A percentile compares a stretch with the other conserved stretches of the same genome.
phyloP scores from a whole-genome alignment of 2,888 invertebrate genomes.

The Conus canariensis region DNA sequence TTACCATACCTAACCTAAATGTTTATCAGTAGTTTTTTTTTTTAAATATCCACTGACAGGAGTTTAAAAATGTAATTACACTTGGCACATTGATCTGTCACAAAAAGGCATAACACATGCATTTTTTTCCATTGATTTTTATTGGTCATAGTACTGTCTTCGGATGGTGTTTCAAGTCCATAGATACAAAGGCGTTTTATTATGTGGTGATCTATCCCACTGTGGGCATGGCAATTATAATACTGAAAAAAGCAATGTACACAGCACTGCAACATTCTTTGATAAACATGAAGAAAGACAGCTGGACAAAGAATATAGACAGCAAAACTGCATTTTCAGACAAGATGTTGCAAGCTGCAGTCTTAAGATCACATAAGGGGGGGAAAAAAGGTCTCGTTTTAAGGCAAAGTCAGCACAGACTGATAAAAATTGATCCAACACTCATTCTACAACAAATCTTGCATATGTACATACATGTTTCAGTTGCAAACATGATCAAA shows the following conservation, averaged over 20 bases:
- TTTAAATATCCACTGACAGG: too few relatives aligned
- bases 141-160: neutral
- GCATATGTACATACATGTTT: neutral
- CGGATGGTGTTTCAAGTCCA: neutral
- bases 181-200: neutral
- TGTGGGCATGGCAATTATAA: constrained; percentile 22
- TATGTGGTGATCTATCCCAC: neutral
- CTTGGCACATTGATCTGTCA: neutral
- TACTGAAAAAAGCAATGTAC: constrained; percentile 24
- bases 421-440: neutral
- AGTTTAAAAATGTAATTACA: neutral
- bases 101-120: neutral
- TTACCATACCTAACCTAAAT: too few relatives aligned
- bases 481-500: neutral
- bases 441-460: constrained; percentile 19
- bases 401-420: neutral
- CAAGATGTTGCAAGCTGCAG: neutral
- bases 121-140: neutral
- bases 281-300: neutral
- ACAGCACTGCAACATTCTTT: constrained; percentile 14
- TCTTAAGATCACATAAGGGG: neutral
- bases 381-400: neutral
- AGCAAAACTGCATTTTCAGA: neutral
- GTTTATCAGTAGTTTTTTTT: too few relatives aligned
- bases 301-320: neutral